A percentile compares a stretch with the other conserved stretches of the same genome.
Conservation (phyloP, 2,113 vertebrate species). For the Psophia crepitans region DNA sequence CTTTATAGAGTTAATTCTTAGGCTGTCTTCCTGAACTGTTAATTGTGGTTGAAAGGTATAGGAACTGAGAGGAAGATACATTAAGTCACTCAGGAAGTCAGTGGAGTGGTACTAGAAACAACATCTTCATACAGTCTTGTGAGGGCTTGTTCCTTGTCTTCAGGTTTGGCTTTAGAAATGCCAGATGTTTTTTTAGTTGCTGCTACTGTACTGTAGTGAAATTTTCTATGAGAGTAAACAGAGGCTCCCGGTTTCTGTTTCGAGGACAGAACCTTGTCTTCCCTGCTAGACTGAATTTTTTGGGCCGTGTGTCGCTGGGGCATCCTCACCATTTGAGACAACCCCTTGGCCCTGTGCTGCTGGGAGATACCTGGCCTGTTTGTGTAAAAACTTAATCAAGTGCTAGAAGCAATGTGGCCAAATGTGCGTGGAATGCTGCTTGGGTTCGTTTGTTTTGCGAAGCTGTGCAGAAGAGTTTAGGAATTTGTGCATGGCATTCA, state of each 20-base stretch:
- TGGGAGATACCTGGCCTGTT: not conserved
- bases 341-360: not conserved
- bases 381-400: not conserved
- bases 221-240: not conserved
- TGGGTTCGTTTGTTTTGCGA: not conserved
- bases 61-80: not conserved
- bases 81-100: not conserved
- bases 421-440: not conserved
- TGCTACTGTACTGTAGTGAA: too few relatives aligned
- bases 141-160: not conserved
- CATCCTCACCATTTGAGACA: not conserved
- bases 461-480: not conserved
- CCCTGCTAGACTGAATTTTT: not conserved
- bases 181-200: not conserved
- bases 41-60: not conserved
- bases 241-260: not conserved
- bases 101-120: not conserved
- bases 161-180: not conserved
- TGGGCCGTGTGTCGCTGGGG: not conserved
- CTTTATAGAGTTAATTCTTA: not conserved
- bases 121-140: not conserved
- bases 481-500: constrained; percentile 23
- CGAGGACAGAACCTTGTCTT: not conserved
- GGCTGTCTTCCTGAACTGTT: not conserved
- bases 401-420: not conserved